Conservation (phyloP, 2,888 invertebrate genomes). For the Lochmaea crataegi region DNA sequence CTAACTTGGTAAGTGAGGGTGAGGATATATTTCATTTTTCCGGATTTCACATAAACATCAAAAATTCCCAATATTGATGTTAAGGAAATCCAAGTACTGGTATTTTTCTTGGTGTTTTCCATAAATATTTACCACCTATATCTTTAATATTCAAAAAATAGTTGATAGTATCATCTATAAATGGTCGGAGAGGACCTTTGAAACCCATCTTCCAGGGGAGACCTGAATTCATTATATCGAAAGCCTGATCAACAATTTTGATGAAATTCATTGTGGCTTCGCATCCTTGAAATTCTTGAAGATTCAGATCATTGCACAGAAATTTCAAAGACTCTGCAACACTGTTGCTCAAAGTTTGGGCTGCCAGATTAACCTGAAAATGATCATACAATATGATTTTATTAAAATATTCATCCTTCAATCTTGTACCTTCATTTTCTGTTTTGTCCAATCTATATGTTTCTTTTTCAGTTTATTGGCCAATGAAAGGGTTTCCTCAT, state of each 20-base stretch:
- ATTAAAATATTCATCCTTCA: constrained; percentile 15
- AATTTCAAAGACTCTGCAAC: no score
- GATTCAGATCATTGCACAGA: no score
- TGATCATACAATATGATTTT: neutral
- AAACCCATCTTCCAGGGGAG: no score
- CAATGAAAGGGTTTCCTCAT: neutral
- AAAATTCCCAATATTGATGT: constrained; percentile 3
- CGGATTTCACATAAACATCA: neutral
- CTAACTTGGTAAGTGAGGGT: no score
- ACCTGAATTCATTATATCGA: no score
- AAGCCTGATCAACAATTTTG: no score
- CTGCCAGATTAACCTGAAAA: neutral
- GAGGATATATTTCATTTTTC: neutral
- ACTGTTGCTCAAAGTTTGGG: no score
- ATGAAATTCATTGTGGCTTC: no score
- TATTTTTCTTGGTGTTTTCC: neutral
- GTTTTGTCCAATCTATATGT: constrained; percentile 3
- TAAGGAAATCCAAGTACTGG: constrained; percentile 9
- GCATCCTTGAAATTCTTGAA: no score
- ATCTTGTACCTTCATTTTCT: constrained; percentile 10
- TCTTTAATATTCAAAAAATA: no score
- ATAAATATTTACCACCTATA: neutral
- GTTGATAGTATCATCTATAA: no score
- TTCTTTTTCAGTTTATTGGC: constrained; percentile 13
- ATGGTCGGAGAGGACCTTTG: no score